These are phyloP conservation scores for Pterocles orientalis DNA, from an alignment of 2,113 vertebrate species.

Conservation along the genomic window DNA sequence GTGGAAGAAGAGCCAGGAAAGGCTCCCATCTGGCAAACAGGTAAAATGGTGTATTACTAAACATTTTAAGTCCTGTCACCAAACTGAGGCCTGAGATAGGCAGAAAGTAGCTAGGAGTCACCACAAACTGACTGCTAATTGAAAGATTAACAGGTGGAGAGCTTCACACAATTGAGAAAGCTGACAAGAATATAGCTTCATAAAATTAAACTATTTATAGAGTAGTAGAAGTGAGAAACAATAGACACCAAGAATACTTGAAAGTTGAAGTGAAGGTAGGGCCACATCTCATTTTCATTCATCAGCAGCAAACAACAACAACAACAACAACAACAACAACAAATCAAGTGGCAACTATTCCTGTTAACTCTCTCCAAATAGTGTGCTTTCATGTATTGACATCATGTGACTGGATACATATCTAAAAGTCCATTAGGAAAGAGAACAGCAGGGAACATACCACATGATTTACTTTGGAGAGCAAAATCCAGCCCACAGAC, in stretches of 20 bases:
- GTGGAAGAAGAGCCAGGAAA: background rate
- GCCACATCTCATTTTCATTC: background rate
- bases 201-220: background rate
- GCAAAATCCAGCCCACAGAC: background rate
- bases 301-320: background rate
- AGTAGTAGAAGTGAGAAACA: background rate
- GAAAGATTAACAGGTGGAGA: background rate
- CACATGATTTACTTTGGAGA: background rate
- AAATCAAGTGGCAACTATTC: background rate
- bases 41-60: background rate
- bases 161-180: background rate
- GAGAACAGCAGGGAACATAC: background rate
- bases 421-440: background rate
- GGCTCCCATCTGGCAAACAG: background rate
- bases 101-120: background rate
- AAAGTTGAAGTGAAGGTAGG: background rate
- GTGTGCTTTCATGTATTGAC: background rate
- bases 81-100: fast-evolving
- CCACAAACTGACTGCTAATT: background rate
- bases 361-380: background rate
- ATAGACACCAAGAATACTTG: background rate
- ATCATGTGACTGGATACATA: background rate
- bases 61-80: background rate
- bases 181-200: background rate
- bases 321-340: background rate